A percentile compares a stretch with the other conserved stretches of the same genome.
Conservation (phyloP, 2,113 vertebrate genomes). For the Dicerorhinus sumatrensis region DNA sequence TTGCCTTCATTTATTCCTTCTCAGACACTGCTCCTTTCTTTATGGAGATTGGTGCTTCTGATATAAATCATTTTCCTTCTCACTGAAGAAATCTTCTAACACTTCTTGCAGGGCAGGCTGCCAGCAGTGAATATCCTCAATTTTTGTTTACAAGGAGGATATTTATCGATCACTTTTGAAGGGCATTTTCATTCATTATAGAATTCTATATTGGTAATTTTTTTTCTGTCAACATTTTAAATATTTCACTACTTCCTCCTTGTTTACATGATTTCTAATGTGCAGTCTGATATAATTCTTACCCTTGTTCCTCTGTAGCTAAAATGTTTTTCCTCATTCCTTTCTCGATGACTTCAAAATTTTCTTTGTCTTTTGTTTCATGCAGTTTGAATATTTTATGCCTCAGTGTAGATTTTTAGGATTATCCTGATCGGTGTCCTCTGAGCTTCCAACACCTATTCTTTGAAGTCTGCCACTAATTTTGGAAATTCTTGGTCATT, state of each 20-base stretch:
- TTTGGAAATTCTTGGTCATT: background rate
- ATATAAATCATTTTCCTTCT: background rate
- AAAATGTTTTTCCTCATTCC: background rate
- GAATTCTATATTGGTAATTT: background rate
- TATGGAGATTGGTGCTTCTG: background rate
- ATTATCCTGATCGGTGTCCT: background rate
- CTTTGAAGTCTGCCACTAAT: background rate
- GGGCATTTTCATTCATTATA: background rate
- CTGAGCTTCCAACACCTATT: background rate
- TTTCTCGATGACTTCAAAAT: background rate
- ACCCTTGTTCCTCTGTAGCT: background rate
- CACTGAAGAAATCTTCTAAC: background rate
- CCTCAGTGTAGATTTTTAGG: background rate
- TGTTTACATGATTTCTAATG: background rate
- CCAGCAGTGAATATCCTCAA: background rate
- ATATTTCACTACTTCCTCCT: background rate
- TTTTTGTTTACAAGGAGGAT: background rate
- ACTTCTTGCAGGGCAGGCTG: background rate
- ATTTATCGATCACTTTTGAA: background rate
- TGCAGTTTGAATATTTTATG: background rate
- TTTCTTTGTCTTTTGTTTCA: background rate
- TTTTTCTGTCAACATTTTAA: background rate
- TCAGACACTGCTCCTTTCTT: background rate
- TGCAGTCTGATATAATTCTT: background rate
- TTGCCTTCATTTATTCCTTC: background rate